Evolutionary conservation across 2,113 vertebrate species (phyloP).

Genomic region (Myotis yumanensis): DNA sequence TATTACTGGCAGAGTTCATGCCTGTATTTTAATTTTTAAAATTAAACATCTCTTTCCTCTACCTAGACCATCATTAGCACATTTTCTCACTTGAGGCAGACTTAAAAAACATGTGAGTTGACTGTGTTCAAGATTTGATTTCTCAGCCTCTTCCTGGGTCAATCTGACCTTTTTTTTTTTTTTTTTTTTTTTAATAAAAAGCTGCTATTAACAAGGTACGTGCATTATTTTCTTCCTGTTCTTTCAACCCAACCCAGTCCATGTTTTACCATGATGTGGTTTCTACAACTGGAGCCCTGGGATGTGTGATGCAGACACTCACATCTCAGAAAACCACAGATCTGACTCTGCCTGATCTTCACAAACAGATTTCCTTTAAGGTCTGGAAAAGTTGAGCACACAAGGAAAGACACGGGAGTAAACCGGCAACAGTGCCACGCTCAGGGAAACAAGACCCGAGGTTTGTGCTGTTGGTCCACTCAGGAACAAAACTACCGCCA

Average conservation of each 20-base stretch:
- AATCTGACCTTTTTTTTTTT: slow-evolving; percentile 52
- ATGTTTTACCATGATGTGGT: slow-evolving; percentile 17
- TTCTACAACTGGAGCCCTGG: slow-evolving; percentile 64
- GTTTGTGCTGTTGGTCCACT: slow-evolving; percentile 83
- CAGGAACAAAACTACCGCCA: slow-evolving; percentile 71
- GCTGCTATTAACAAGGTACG: background rate
- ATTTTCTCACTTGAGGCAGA: slow-evolving; percentile 65
- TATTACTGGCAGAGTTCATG: slow-evolving; percentile 47
- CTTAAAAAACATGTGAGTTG: slow-evolving; percentile 55
- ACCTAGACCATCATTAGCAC: slow-evolving; percentile 26
- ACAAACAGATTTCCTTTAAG: background rate
- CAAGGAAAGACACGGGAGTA: slow-evolving; percentile 57
- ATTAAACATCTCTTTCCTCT: slow-evolving; percentile 71
- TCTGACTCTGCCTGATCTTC: slow-evolving; percentile 28
- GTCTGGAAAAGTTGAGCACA: slow-evolving; percentile 53
- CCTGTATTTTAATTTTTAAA: slow-evolving; percentile 55
- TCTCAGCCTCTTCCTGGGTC: slow-evolving; percentile 72
- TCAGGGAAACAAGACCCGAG: slow-evolving; percentile 72
- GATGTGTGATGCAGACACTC: slow-evolving; percentile 55
- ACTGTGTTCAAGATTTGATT: slow-evolving; percentile 65
- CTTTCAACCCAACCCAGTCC: slow-evolving; percentile 61
- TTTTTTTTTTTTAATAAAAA: background rate
- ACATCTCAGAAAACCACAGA: slow-evolving; percentile 46
- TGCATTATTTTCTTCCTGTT: slow-evolving; percentile 40
- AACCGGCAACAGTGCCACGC: slow-evolving; percentile 53